Evolutionary conservation across 2,888 invertebrate species (phyloP).

Genomic region (Lacanobia wlatinum): DNA sequence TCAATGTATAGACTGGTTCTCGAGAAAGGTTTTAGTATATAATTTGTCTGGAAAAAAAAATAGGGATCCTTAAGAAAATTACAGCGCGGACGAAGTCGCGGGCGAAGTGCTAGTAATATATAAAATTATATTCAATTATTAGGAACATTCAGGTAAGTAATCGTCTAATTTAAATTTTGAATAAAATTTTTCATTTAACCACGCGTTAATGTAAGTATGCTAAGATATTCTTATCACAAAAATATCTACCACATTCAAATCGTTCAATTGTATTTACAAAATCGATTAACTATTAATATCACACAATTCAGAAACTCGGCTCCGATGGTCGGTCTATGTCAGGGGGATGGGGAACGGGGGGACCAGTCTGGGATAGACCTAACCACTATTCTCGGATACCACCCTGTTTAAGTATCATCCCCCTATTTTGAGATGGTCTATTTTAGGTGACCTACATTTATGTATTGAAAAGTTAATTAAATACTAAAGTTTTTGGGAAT

Average conservation of each 20-base stretch:
- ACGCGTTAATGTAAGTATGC: no score
- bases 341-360: background rate
- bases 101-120: no score
- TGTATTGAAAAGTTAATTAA: constrained; percentile 8
- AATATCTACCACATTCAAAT: constrained; percentile 8
- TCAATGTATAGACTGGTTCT: no score
- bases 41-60: no score
- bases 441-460: constrained; percentile 24
- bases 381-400: constrained; percentile 24
- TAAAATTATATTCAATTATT: no score
- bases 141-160: no score
- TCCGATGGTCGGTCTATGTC: constrained; percentile 13
- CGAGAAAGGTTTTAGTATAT: no score
- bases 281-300: constrained; percentile 41
- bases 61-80: no score
- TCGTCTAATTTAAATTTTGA: no score
- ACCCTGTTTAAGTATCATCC: constrained; percentile 14
- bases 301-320: constrained; percentile 28
- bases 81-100: no score
- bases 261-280: constrained; percentile 18
- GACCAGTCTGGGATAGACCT: constrained; percentile 8
- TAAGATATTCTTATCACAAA: background rate
- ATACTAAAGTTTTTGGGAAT: background rate
- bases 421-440: constrained; percentile 27
- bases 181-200: no score